Percentiles rank a stretch among this genome's conserved stretches.
Evolutionary conservation across 2,888 invertebrate genomes (phyloP).

Genomic region (Eupelmus urozonus): DNA sequence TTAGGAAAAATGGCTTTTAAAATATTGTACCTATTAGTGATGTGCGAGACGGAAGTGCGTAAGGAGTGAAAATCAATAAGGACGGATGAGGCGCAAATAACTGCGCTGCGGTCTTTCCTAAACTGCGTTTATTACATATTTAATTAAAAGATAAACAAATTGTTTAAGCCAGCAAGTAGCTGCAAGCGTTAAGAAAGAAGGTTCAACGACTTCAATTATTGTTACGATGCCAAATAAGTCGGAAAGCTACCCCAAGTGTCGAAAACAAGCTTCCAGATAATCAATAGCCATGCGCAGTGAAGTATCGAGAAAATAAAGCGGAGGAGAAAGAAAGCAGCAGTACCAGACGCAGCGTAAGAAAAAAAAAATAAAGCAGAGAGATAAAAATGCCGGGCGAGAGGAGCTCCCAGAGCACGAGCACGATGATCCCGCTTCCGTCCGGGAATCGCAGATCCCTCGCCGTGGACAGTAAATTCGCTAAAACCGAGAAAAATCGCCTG

Average conservation of each 20-base stretch:
- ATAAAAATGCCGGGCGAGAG: constrained; percentile 27
- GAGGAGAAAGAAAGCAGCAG: no score
- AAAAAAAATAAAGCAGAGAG: neutral
- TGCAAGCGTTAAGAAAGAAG: no score
- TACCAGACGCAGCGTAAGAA: neutral
- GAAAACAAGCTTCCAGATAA: neutral
- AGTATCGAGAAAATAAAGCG: no score
- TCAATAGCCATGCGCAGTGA: neutral
- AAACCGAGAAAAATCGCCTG: constrained; percentile 74
- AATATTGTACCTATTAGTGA: no score
- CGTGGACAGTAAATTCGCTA: constrained; percentile 67
- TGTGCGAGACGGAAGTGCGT: neutral
- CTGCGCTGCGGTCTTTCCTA: neutral
- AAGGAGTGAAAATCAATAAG: constrained; percentile 55
- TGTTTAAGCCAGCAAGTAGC: no score
- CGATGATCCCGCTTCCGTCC: constrained; percentile 68
- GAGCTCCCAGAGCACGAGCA: constrained; percentile 56
- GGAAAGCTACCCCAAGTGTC: no score
- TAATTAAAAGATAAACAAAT: no score
- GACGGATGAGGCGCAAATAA: constrained; percentile 42
- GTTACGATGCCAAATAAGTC: no score
- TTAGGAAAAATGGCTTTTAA: no score
- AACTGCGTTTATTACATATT: no score
- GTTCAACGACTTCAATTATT: no score
- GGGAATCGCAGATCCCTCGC: constrained; percentile 59